These are phyloP conservation scores for Caenorhabditis sp. DNA, from an alignment of 2,888 invertebrate genomes.

Conservation along the genomic window DNA sequence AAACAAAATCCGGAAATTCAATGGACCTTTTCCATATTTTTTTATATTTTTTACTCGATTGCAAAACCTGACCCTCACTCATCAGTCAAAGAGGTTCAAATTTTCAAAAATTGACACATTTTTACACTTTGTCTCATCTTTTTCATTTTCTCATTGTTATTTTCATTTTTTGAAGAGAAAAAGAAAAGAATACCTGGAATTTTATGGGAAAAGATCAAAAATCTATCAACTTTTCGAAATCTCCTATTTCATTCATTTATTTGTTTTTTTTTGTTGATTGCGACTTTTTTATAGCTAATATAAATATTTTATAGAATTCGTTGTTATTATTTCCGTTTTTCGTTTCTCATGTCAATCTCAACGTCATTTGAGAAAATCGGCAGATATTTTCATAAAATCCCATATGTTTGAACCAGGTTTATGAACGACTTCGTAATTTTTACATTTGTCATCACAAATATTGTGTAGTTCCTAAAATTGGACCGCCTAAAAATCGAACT, in stretches of 20 bases:
- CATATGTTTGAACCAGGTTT: too few species aligned
- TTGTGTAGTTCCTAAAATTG: too few species aligned
- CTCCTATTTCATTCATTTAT: neutral
- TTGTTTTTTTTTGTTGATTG: neutral
- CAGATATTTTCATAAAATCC: too few species aligned
- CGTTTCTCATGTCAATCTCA: too few species aligned
- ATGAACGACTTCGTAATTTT: too few species aligned
- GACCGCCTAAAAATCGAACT: too few species aligned
- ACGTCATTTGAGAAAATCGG: too few species aligned
- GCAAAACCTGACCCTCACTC: too few species aligned
- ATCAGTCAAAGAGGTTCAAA: too few species aligned
- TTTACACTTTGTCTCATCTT: neutral
- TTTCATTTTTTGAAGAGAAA: neutral
- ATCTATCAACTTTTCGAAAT: neutral
- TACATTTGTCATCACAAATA: too few species aligned
- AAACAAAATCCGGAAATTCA: neutral
- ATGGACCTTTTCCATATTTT: neutral
- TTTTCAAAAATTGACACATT: constrained; percentile 2
- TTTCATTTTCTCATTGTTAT: neutral
- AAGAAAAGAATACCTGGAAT: constrained; percentile 9
- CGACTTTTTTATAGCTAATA: neutral
- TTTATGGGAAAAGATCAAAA: constrained; percentile 11
- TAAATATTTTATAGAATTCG: too few species aligned
- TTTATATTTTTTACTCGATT: neutral
- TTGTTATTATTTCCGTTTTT: neutral